Evolutionary conservation across 1,140 invertebrate species (phyloP).

Genomic region (Drosophila truncata): DNA sequence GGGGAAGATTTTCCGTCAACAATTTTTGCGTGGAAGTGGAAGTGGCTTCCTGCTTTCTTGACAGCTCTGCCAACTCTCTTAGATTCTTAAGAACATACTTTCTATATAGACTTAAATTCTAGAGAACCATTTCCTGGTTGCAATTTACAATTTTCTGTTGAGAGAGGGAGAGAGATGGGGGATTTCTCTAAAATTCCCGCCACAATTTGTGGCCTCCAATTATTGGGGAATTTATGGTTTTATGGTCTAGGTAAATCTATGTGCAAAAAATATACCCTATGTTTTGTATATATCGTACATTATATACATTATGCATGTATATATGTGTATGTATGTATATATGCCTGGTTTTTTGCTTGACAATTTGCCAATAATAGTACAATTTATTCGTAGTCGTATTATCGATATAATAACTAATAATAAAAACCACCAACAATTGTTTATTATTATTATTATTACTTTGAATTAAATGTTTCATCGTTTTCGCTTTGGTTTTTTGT

Average conservation of each 20-base stretch:
- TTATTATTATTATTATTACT: conserved; percentile 49
- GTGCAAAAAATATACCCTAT: conserved; percentile 82
- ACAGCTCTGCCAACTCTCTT: conserved; percentile 2
- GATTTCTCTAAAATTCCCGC: conserved; percentile 32
- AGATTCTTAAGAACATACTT: conserved; percentile 2
- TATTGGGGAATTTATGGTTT: conserved; percentile 38
- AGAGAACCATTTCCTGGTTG: conserved; percentile 40
- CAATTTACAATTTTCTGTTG: conserved; percentile 68
- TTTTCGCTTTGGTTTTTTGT: conserved; percentile 32
- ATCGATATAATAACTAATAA: conserved; percentile 69
- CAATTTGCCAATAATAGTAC: conserved; percentile 81
- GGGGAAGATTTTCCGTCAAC: conserved; percentile 14
- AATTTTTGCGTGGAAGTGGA: conserved; percentile 3
- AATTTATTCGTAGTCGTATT: conserved; percentile 47
- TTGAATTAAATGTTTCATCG: conserved; percentile 35
- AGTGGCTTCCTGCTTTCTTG: not conserved
- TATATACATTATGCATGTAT: conserved; percentile 75
- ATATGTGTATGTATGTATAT: conserved; percentile 46
- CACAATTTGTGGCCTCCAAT: conserved; percentile 36
- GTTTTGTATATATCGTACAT: conserved; percentile 80
- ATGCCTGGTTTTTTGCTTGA: conserved; percentile 55
- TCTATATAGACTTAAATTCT: conserved; percentile 50
- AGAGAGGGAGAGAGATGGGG: not conserved
- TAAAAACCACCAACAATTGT: conserved; percentile 77
- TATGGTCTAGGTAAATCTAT: conserved; percentile 79